Base-by-base conservation (phyloP, 2,113 vertebrate genomes). In the Psittacula cyanocephala region DNA sequence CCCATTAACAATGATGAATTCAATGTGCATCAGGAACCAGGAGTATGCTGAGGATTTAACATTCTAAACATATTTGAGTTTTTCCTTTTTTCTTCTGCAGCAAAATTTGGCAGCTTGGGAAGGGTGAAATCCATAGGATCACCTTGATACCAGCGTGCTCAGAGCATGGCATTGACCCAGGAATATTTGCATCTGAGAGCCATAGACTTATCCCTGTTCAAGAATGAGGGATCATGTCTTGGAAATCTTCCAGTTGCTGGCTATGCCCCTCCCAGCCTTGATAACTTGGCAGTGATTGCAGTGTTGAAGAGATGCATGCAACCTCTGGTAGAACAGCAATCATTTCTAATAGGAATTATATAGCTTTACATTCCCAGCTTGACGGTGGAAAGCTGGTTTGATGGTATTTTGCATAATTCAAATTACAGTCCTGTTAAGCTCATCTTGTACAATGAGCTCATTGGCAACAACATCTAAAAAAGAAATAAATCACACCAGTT, bases 341-440 rank as follows among this genome's bases (percentile, higher is more conserved):
- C 28, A 39, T 64, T 80, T 39, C 88, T 37, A 60, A 68, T 19
- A 71, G 59, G 69, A 82, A 86, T 94, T n/a, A 71, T 11, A 55
- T 4, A 53, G 52, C 49, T 71, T 71, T 69, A 44, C 71, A 17
- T 77, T 72, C 80, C 89, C 87, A 55, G 44, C 52, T 53, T 82
- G 76, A 39, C 77, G 76, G 35, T 33, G 71, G 88, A 79, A 77
- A 83, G 72, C 68, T 96, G 81, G 17, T 63, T 86, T 82, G 59
- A 80, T 64, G 85, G n/a, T 59, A n/a, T 86, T 93, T 93, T 92
- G 84, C 81, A 92, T 86, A 89, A 94, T 89, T 86, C 80, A 71
- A 71, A 76, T 91, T 86, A 31, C 63, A 64, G 47, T 75, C 80
- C 90, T 41, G 71, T 68, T 86, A 65, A 71, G 59, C 68, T 93